Percentiles rank a stretch among this genome's conserved stretches.
Conservation (phyloP, 2,113 vertebrate species). For the Poeciliopsis prolifica region DNA sequence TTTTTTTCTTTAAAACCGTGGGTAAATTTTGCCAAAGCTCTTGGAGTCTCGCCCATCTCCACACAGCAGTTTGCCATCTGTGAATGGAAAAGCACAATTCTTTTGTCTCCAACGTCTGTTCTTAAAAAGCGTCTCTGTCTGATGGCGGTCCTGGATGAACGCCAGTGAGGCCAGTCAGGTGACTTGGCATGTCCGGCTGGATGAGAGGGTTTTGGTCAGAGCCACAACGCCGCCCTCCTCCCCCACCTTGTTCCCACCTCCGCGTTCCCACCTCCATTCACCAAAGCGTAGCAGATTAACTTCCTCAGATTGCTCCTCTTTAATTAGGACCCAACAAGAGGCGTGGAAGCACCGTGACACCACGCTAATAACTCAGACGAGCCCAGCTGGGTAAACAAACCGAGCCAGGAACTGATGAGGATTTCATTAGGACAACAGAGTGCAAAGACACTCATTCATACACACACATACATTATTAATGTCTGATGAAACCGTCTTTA, state of each 20-base stretch:
- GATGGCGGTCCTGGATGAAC: neutral
- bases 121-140: neutral
- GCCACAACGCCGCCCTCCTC: constrained; percentile 6
- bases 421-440: constrained; percentile 13
- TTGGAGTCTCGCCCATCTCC: neutral
- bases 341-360: constrained; percentile 22
- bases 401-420: neutral
- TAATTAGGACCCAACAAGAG: constrained; percentile 59
- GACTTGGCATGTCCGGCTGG: constrained; percentile 49
- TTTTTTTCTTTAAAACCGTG: neutral
- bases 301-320: constrained; percentile 50
- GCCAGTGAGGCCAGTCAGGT: constrained; percentile 43
- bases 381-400: constrained; percentile 28
- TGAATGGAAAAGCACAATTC: neutral
- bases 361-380: constrained; percentile 25
- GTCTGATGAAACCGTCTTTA: constrained; percentile 2
- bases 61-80: constrained; percentile 3
- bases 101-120: neutral
- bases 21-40: neutral
- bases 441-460: constrained; percentile 13
- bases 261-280: constrained; percentile 53
- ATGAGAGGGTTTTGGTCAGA: constrained; percentile 51
- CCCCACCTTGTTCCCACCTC: constrained; percentile 35
- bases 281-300: constrained; percentile 64
- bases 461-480: constrained; percentile 8